A percentile compares a stretch with the other conserved stretches of the same genome.
These are phyloP conservation scores for Octodon degus DNA, from an alignment of 2,113 vertebrate genomes.

Conservation along the genomic window DNA sequence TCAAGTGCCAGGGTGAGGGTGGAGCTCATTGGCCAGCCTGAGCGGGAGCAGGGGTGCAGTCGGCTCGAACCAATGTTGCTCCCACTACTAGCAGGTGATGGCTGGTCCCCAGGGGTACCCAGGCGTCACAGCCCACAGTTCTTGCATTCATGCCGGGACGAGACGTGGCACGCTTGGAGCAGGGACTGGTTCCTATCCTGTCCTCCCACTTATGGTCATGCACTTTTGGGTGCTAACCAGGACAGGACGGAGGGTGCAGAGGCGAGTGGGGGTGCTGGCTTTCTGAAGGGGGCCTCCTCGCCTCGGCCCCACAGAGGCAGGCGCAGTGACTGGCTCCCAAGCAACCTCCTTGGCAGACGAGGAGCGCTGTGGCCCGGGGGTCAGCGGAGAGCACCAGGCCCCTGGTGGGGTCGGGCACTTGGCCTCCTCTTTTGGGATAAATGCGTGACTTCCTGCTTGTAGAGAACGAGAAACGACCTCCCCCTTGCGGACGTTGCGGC, in stretches of 20 bases:
- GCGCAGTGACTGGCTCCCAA: rapidly evolving
- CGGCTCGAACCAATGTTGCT: not conserved
- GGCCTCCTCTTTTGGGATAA: not conserved
- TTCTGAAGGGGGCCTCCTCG: not conserved
- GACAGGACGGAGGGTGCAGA: not conserved
- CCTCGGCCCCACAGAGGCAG: not conserved
- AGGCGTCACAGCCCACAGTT: too few relatives aligned
- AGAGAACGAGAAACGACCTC: not conserved
- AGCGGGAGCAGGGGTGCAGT: not conserved
- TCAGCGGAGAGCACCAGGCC: not conserved
- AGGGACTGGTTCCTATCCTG: not conserved
- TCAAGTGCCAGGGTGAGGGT: not conserved
- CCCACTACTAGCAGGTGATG: not conserved
- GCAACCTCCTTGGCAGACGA: not conserved
- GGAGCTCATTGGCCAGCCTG: not conserved
- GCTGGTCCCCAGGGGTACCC: not conserved
- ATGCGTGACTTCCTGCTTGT: rapidly evolving
- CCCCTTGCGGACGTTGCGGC: not conserved
- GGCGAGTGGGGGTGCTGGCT: rapidly evolving
- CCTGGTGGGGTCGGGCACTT: too few relatives aligned
- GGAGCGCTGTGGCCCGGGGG: rapidly evolving
- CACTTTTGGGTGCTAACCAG: not conserved
- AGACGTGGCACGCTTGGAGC: rapidly evolving
- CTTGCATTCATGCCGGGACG: not conserved
- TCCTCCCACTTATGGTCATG: not conserved